Percentiles rank a stretch among this genome's conserved stretches.
Conservation (phyloP, 2,888 invertebrate species). For the Scrobipalpa atriplicella region DNA sequence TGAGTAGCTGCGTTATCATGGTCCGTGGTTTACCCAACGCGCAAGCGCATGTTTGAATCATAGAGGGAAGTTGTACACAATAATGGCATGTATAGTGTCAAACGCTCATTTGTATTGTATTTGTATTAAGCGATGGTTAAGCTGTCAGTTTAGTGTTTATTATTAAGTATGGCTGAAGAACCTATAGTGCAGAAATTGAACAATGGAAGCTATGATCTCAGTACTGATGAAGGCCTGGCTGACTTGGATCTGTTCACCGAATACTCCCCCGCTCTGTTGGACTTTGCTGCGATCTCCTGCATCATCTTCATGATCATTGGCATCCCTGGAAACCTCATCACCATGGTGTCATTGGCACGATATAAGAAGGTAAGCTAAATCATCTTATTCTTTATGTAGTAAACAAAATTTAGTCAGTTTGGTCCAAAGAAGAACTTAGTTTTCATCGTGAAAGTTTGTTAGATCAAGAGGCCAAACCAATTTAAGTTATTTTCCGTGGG, state of each 20-base stretch:
- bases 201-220: background rate
- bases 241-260: slow-evolving; percentile 82
- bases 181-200: background rate
- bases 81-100: slow-evolving; percentile 15
- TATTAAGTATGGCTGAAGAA: slow-evolving; percentile 20
- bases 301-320: slow-evolving; percentile 89
- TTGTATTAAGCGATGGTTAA: slow-evolving; percentile 31
- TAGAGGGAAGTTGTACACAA: slow-evolving; percentile 51
- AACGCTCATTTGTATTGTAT: slow-evolving; percentile 54
- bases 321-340: slow-evolving; percentile 90
- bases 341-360: slow-evolving; percentile 88
- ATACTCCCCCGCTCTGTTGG: slow-evolving; percentile 86
- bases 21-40: slow-evolving; percentile 16
- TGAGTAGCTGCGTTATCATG: slow-evolving; percentile 11
- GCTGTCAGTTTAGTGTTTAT: slow-evolving; percentile 31
- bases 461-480: too few species aligned
- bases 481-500: too few species aligned
- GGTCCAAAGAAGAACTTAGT: too few species aligned
- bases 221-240: slow-evolving; percentile 57
- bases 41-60: slow-evolving; percentile 56
- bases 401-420: too few species aligned
- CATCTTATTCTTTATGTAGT: too few species aligned
- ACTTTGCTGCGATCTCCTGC: slow-evolving; percentile 87
- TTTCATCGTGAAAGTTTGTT: too few species aligned
- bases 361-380: slow-evolving; percentile 86